A percentile compares a stretch with the other conserved stretches of the same genome.
Evolutionary conservation across 2,113 vertebrate genomes (phyloP).

Genomic region (Cyphomyrus discorhynchus): DNA sequence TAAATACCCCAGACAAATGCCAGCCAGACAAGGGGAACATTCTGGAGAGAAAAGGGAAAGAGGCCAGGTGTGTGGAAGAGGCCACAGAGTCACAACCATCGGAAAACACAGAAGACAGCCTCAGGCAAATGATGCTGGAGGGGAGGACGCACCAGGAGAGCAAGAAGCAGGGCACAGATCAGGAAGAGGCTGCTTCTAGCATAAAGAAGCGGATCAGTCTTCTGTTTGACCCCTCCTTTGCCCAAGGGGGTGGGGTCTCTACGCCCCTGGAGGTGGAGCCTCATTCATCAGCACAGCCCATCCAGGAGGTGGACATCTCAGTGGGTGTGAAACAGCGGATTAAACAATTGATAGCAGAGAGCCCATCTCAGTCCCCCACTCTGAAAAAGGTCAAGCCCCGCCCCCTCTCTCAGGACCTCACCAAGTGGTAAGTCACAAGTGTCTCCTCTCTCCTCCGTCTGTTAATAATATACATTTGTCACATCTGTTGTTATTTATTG

Average conservation of each 20-base stretch:
- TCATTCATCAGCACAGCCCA: conserved; percentile 18
- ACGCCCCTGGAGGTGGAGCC: conserved; percentile 39
- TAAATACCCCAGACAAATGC: conserved; percentile 1
- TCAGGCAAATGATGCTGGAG: background rate
- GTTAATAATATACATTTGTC: background rate
- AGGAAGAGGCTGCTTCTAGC: conserved; percentile 32
- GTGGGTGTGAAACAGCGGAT: conserved; percentile 53
- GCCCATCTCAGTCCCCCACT: background rate
- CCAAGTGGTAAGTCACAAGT: conserved; percentile 11
- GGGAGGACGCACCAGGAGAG: background rate
- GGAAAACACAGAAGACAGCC: background rate
- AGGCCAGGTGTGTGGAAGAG: background rate
- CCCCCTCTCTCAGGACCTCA: conserved; percentile 16
- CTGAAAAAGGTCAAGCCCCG: conserved; percentile 6
- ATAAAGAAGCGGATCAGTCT: conserved; percentile 57
- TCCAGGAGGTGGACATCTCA: conserved; percentile 9
- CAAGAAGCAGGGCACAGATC: conserved; percentile 23
- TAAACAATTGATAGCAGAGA: conserved; percentile 44
- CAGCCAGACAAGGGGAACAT: background rate
- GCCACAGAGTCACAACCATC: background rate
- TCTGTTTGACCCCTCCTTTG: conserved; percentile 47
- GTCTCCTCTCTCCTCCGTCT: background rate
- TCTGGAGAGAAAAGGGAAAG: background rate
- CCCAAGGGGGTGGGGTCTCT: conserved; percentile 30
- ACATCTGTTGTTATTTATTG: background rate